Percentiles rank a stretch among this genome's conserved stretches.
Conservation (phyloP, 2,113 vertebrate species). For the Cinclus cinclus region DNA sequence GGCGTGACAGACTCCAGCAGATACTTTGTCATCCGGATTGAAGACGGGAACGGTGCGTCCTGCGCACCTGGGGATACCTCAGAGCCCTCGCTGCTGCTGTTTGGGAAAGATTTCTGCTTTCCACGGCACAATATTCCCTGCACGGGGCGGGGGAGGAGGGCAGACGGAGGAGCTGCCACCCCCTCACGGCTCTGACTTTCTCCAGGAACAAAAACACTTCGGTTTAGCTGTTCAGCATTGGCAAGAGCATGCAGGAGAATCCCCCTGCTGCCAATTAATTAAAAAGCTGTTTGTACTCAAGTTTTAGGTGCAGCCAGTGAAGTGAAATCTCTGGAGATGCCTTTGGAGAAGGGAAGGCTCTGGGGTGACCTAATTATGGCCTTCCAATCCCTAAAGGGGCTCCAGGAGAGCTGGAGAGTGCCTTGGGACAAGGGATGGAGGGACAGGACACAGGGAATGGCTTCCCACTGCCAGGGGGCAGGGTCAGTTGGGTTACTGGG, state of each 20-base stretch:
- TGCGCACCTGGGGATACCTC: rapidly evolving
- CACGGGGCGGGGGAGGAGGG: rapidly evolving
- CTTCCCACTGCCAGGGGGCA: background rate
- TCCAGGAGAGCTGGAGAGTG: background rate
- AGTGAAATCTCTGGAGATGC: background rate
- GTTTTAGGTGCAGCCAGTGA: background rate
- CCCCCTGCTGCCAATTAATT: background rate
- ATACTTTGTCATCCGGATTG: slow-evolving; percentile 91
- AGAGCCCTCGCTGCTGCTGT: rapidly evolving
- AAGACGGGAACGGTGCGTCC: slow-evolving; percentile 82
- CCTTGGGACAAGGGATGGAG: background rate
- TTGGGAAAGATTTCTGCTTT: background rate
- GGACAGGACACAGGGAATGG: background rate
- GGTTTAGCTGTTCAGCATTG: rapidly evolving
- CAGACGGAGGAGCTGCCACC: background rate
- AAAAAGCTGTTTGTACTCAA: background rate
- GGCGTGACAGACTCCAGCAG: slow-evolving; percentile 91
- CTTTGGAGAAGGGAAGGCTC: background rate
- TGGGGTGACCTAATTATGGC: background rate
- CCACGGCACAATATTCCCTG: background rate
- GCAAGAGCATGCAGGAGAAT: background rate
- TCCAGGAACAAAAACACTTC: rapidly evolving
- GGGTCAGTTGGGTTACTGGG: background rate
- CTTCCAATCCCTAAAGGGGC: background rate
- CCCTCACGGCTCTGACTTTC: background rate